phyloP scores from a whole-genome alignment of 2,888 invertebrate species.

The Andrena hattorfiana region DNA sequence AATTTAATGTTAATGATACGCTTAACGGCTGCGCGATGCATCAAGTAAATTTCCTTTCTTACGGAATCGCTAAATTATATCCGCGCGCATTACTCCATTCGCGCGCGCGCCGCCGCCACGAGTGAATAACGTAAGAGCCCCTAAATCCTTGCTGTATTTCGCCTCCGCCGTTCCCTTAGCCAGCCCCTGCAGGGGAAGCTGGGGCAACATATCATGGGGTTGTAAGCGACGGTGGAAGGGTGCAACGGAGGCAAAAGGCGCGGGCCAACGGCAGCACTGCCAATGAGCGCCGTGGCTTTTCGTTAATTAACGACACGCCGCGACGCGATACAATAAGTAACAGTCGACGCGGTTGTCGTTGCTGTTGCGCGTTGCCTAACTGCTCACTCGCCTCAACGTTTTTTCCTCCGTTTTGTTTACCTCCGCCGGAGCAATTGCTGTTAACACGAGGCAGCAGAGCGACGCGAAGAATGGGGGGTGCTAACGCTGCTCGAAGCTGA shows the following conservation, averaged over 20 bases:
- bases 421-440: neutral
- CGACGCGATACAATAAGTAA: slow-evolving; percentile 55
- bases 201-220: slow-evolving; percentile 58
- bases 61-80: slow-evolving; percentile 63
- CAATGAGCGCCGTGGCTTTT: slow-evolving; percentile 56
- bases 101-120: slow-evolving; percentile 24
- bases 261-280: slow-evolving; percentile 19
- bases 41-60: slow-evolving; percentile 64
- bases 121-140: slow-evolving; percentile 58
- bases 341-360: slow-evolving; percentile 40
- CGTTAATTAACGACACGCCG: slow-evolving; percentile 64
- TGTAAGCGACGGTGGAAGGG: slow-evolving; percentile 25
- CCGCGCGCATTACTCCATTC: slow-evolving; percentile 51
- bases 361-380: slow-evolving; percentile 29
- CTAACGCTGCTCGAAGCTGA: slow-evolving; percentile 6
- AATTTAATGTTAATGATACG: slow-evolving; percentile 63
- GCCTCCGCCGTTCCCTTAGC: slow-evolving; percentile 20
- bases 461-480: neutral
- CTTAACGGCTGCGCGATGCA: slow-evolving; percentile 58
- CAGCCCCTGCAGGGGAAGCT: slow-evolving; percentile 3
- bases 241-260: neutral
- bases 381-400: slow-evolving; percentile 33
- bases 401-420: slow-evolving; percentile 16
- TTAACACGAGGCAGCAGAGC: slow-evolving; percentile 6
- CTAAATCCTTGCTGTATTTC: slow-evolving; percentile 65